phyloP scores from a whole-genome alignment of 1,140 invertebrate species.

The Drosophila setifemur region DNA sequence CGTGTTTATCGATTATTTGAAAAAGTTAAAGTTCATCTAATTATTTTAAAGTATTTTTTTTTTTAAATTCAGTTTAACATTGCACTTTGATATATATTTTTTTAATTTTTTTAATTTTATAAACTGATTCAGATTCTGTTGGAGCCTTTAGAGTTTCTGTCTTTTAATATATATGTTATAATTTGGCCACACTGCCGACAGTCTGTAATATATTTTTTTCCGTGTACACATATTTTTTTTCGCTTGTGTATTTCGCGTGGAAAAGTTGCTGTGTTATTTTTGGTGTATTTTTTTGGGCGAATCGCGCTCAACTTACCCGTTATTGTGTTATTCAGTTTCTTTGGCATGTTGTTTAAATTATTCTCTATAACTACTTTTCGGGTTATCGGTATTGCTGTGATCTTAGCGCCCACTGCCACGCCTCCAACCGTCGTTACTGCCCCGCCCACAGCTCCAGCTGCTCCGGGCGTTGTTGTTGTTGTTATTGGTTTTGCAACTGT shows the following conservation, averaged over 20 bases:
- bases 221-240: too few relatives aligned
- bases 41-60: not conserved
- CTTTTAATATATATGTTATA: too few relatives aligned
- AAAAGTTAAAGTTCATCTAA: too few relatives aligned
- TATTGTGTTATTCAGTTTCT: conserved; percentile 57
- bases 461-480: conserved; percentile 1
- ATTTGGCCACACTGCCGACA: not conserved
- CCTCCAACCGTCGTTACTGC: conserved; percentile 1
- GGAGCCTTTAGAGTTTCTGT: too few relatives aligned
- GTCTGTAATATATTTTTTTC: too few relatives aligned
- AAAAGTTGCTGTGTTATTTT: too few relatives aligned
- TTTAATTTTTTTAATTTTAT: too few relatives aligned
- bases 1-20: not conserved
- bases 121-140: too few relatives aligned
- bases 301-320: conserved; percentile 59
- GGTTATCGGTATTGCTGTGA: conserved; percentile 39
- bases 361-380: conserved; percentile 57
- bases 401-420: conserved; percentile 30
- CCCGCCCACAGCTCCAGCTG: not conserved
- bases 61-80: not conserved
- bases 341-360: conserved; percentile 64
- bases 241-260: not conserved
- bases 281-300: not conserved
- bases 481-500: conserved; percentile 1
- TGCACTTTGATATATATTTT: not conserved